Evolutionary conservation across 2,888 invertebrate genomes (phyloP).

Genomic region (Pterobdella sp.): DNA sequence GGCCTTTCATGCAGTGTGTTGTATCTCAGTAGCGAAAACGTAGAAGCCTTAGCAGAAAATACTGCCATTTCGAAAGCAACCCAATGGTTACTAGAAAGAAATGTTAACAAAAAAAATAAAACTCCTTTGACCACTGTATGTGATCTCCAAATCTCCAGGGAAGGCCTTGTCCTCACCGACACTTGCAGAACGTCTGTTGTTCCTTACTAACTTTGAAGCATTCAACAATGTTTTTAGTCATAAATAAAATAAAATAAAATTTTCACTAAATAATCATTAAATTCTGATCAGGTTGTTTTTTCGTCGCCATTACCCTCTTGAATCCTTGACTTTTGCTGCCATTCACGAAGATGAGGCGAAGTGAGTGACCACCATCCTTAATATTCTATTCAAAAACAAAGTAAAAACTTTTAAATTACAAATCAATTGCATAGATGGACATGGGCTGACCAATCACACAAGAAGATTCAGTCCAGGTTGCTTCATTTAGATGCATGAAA

Average conservation of each 20-base stretch:
- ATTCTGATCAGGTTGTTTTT: slow-evolving; percentile 60
- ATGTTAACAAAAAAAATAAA: neutral
- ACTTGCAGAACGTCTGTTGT: slow-evolving; percentile 71
- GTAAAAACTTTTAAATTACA: neutral
- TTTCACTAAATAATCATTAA: neutral
- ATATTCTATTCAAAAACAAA: neutral
- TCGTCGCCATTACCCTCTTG: slow-evolving; percentile 84
- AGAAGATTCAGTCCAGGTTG: slow-evolving; percentile 8
- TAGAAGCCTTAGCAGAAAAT: slow-evolving; percentile 91
- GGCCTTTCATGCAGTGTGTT: slow-evolving; percentile 63
- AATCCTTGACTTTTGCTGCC: slow-evolving; percentile 83
- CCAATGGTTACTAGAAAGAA: slow-evolving; percentile 33
- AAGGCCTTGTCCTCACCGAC: slow-evolving; percentile 94
- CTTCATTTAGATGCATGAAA: neutral
- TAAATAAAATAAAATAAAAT: neutral
- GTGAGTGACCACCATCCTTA: slow-evolving; percentile 48
- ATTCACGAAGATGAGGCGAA: slow-evolving; percentile 82
- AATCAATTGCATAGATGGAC: slow-evolving; percentile 13
- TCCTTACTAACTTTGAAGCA: neutral
- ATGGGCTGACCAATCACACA: slow-evolving; percentile 13
- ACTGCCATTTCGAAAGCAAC: slow-evolving; percentile 65
- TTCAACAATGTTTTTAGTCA: neutral
- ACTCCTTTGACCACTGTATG: slow-evolving; percentile 55
- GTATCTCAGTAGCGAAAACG: slow-evolving; percentile 80
- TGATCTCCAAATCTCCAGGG: slow-evolving; percentile 90